Evolutionary conservation across 2,113 vertebrate genomes (phyloP), one percentile per base, ranked within the genome.

Genomic region (Phylloscopus trochiloides): DNA sequence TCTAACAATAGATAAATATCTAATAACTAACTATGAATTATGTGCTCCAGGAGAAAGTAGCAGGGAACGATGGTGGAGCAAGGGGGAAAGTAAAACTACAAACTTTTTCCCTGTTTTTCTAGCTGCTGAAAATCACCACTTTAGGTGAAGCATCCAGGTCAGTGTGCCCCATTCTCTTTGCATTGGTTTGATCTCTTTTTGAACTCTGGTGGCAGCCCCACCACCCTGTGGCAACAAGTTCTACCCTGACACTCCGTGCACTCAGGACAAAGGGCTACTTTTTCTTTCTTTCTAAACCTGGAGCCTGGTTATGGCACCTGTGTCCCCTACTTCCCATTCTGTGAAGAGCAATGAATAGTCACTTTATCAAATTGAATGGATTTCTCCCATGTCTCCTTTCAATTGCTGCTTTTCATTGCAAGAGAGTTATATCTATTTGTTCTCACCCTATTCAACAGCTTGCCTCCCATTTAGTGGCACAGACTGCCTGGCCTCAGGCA

Each of bases 401-500:
- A 89, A 5, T 77, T 79, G 29, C 51, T 0, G 7, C 80, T 91
- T 94, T 92, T 95, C 87, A 51, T 42, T 43, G 63, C 42, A 47
- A 62, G 63, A 77, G 54, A 72, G 54, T 89, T 89, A 16, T 54
- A 73, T 32, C 84, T 84, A 71, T 80, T 94, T 87, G 87, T 93
- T 91, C 81, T 91, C 7, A 1, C 54, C 73, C 58, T 29, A 29
- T 45, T 90, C 90, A 95, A 40, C 90, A 94, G 96, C 90, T 93
- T 92, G 94, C 68, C 67, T 79, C 77, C 50, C 45, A 1, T 88
- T 90, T 61, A 86, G 85, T 29, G 58, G 66, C 77, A 79, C 94
- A 97, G 87, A 51, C 88, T 96, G 84, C 90, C 45, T 91, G 81
- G 86, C 95, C 91, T 85, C 85, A 57, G 95, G 96, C 95, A 94